Evolutionary conservation across 2,888 invertebrate species (phyloP), one percentile per base, ranked within the genome.

Genomic region (Epirrhoe tristata): DNA sequence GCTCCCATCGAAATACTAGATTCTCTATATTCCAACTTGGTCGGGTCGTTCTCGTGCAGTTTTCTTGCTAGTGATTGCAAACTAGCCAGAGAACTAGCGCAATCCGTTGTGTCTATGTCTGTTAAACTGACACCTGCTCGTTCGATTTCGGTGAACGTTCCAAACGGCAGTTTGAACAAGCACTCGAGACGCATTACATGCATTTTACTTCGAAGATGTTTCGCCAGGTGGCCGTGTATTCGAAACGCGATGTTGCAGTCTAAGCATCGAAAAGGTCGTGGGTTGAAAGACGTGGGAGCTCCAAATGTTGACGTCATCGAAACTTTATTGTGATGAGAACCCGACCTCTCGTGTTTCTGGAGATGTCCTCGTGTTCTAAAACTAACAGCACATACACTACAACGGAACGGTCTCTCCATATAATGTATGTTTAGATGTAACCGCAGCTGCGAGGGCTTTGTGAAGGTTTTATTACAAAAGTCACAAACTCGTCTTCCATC

Each of bases 231-330:
- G 0, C 99, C 99, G 82, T 98, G 99, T 81, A 99, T 99, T 77
- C 98, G 95, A 87, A 99, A 99, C 7, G 98, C 99, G 76, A 98
- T 97, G 84, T 97, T 98, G 87, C 99, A 99, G 84, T 99, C 98
- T 17, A 96, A 96, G 91, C 99, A 99, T 81, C 98, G 97, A 87
- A 99, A 99, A 16, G 99, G 99, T 58, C 99, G 95, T 2, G 99
- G 99, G 90, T 99, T 99, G 73, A 96, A 96, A 12, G 97, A 96
- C 0, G 97, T 97, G 60, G 98, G 96, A 8, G 97, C 96, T 6
- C 97, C 97, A 83, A 97, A 97, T 0, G 97, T 96, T 17, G 97
- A 96, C 34, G 97, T 97, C 97, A 97, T 97, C 79, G 96, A 97
- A 74, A 98, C 98, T 94, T 98, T 98, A 83, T 98, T 98, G 79